Percentiles rank a stretch among this genome's conserved stretches.
These are phyloP conservation scores for Nylanderia fulva DNA, from an alignment of 1,140 invertebrate genomes.

Conservation along the genomic window DNA sequence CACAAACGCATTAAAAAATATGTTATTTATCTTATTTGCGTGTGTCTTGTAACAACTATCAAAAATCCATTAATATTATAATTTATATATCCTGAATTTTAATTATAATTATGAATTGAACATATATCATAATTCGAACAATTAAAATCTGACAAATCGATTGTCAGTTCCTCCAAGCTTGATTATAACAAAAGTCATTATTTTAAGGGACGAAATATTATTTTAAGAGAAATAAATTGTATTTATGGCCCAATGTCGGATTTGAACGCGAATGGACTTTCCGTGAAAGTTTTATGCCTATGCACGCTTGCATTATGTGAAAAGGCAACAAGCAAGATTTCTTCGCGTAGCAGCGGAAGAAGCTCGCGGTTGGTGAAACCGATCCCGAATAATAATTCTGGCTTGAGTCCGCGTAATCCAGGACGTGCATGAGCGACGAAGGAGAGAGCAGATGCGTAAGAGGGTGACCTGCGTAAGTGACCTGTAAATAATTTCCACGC, in stretches of 20 bases:
- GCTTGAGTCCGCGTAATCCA: conserved; percentile 31
- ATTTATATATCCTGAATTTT: no score
- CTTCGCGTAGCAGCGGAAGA: background rate
- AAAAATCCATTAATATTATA: no score
- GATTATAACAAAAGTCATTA: background rate
- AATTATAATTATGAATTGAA: conserved; percentile 7
- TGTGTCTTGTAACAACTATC: no score
- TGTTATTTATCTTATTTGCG: no score
- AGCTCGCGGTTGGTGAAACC: background rate
- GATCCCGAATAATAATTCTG: background rate
- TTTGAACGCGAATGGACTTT: conserved; percentile 42
- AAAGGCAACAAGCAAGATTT: background rate
- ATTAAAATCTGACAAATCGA: background rate
- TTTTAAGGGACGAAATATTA: background rate
- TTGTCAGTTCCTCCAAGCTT: background rate
- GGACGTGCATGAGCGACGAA: conserved; percentile 45
- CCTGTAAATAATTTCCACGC: conserved; percentile 67
- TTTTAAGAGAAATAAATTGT: background rate
- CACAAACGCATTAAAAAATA: no score
- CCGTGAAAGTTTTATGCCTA: background rate
- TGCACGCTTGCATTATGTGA: conserved; percentile 17
- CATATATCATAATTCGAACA: background rate
- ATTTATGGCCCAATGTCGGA: background rate
- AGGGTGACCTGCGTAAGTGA: conserved; percentile 14
- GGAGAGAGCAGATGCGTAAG: background rate